Evolutionary conservation across 1,140 invertebrate genomes (phyloP), one percentile per base, ranked within the genome.

Genomic region (Meloidogyne floridensis): DNA sequence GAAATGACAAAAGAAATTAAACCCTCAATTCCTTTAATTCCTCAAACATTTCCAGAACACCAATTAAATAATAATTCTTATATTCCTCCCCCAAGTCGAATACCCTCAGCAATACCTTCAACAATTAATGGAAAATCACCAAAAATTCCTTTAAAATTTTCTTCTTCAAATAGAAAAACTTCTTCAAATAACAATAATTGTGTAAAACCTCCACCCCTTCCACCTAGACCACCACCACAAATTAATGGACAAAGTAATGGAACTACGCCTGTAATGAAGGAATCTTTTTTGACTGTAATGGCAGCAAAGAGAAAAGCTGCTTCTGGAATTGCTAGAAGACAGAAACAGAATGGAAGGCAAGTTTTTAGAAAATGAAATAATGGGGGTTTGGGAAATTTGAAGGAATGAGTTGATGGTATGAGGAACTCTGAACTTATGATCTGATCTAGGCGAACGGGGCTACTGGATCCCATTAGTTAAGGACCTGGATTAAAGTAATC

Each of bases 41-140:
- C 59, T 65, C 6, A 5, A n/a, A 65, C 2, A 10, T 10, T 13
- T 54, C 3, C 53, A 54, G n/a, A 65, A 65, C 59, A 65, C 32
- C 32, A 32, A n/a, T 65, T 65, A 65, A 65, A 65, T 65, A 65
- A 65, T 65, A 65, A 65, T 59, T 0, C 13, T 59, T 3, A 3
- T 59, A 5, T 59, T 59, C 13, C 56, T 59, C 56, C 13, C 13
- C 54, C 56, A 15, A 59, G 56, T 59, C 59, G 59, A n/a, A 65
- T 65, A 65, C 59, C 59, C 6, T 65, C 59, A 65, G 59, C 59
- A 65, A 59, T 65, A 18, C 59, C 59, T 18, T 65, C 15, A 65
- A 65, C 59, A 65, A 65, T 65, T 65, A 65, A 65, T 65, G 59
- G 59, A 65, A 65, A n/a, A 65, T 65, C 59, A 65, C 59, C 59